These are phyloP conservation scores for Andrena bucephala DNA, from an alignment of 2,888 invertebrate genomes.

Conservation along the genomic window DNA sequence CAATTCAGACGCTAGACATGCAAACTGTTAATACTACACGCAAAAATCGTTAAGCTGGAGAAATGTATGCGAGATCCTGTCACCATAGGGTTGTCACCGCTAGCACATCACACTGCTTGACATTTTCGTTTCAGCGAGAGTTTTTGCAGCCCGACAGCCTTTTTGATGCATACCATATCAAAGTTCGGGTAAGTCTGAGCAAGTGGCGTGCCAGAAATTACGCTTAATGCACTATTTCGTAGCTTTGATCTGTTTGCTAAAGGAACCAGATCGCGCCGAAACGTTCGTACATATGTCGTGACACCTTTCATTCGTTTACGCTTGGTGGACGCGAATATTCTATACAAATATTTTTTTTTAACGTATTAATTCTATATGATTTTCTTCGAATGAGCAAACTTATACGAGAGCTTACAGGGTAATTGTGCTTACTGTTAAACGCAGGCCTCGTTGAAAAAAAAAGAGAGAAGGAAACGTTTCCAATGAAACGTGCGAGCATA, in stretches of 20 bases:
- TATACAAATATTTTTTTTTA: neutral
- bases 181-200: conserved; percentile 90
- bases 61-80: conserved; percentile 61
- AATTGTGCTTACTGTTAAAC: conserved; percentile 26
- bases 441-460: neutral
- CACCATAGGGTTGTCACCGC: conserved; percentile 76
- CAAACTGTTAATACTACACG: neutral
- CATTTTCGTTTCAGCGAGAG: conserved; percentile 90
- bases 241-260: conserved; percentile 80
- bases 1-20: neutral
- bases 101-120: conserved; percentile 83
- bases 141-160: conserved; percentile 89
- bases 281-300: conserved; percentile 19
- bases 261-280: conserved; percentile 39
- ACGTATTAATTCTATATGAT: conserved; percentile 25
- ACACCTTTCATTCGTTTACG: conserved; percentile 24
- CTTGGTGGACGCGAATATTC: conserved; percentile 4
- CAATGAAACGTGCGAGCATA: conserved; percentile 3
- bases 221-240: conserved; percentile 73
- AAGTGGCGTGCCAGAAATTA: conserved; percentile 74
- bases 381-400: conserved; percentile 36
- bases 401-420: conserved; percentile 32
- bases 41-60: conserved; percentile 44
- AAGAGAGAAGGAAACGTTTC: neutral
- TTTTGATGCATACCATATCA: conserved; percentile 90